These are phyloP conservation scores for Hypothenemus hampei DNA, from an alignment of 1,140 invertebrate species.

Conservation along the genomic window DNA sequence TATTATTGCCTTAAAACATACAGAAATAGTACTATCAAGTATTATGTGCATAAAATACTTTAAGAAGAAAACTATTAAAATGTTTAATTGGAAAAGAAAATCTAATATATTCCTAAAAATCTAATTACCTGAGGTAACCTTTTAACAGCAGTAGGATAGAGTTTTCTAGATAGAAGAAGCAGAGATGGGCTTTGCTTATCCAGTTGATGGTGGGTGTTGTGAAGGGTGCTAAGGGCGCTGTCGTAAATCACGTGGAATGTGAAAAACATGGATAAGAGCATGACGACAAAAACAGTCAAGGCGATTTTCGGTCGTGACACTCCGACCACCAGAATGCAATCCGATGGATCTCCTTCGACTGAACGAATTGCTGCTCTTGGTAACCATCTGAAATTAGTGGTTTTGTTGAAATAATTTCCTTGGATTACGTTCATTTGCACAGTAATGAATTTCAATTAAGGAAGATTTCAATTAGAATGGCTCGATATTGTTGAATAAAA, in stretches of 20 bases:
- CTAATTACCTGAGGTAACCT: conserved; percentile 35
- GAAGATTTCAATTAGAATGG: too few species aligned
- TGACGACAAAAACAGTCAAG: conserved; percentile 68
- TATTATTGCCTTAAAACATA: conserved; percentile 85
- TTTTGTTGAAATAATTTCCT: too few species aligned
- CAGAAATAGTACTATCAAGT: too few species aligned
- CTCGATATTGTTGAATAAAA: too few species aligned
- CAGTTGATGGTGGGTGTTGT: conserved; percentile 42
- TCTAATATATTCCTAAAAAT: too few species aligned
- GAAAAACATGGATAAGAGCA: conserved; percentile 70
- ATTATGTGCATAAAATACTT: too few species aligned
- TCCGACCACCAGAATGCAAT: conserved; percentile 73
- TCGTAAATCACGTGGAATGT: conserved; percentile 78
- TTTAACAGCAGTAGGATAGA: conserved; percentile 39
- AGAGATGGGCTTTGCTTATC: conserved; percentile 34
- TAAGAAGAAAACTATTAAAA: too few species aligned
- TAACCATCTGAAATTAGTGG: conserved; percentile 76
- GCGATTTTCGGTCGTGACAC: conserved; percentile 74
- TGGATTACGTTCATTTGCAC: too few species aligned
- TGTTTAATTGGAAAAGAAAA: too few species aligned
- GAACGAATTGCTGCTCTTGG: conserved; percentile 69
- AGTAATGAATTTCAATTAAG: too few species aligned
- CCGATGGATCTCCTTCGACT: conserved; percentile 68
- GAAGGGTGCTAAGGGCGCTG: conserved; percentile 73
- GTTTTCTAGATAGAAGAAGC: conserved; percentile 35